Percentiles rank a stretch among this genome's conserved stretches.
These are phyloP conservation scores for Erethizon dorsatum DNA, from an alignment of 2,797 vertebrate species.

Conservation along the genomic window DNA sequence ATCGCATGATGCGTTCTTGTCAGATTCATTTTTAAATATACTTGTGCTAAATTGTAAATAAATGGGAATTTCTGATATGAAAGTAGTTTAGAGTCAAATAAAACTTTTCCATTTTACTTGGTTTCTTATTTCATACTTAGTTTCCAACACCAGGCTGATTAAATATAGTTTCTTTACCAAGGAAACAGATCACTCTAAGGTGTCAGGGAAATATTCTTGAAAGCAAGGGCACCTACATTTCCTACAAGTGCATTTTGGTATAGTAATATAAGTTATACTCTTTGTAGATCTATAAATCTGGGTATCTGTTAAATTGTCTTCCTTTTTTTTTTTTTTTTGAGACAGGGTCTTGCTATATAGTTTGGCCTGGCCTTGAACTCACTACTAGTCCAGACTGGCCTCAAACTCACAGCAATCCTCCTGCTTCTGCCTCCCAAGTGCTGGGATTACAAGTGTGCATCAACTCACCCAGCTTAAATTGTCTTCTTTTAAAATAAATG, in stretches of 20 bases:
- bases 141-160: background rate
- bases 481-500: conserved; percentile 33
- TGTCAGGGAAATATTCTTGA: background rate
- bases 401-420: too few species aligned
- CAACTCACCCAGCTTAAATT: background rate
- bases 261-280: conserved; percentile 52
- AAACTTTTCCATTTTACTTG: conserved; percentile 38
- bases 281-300: conserved; percentile 8
- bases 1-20: background rate
- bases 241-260: background rate
- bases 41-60: background rate
- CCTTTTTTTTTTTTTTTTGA: too few species aligned
- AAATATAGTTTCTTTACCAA: conserved; percentile 26
- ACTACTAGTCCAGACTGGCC: too few species aligned
- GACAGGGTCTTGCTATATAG: too few species aligned
- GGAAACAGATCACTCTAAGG: background rate
- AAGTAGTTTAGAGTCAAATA: background rate
- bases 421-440: too few species aligned
- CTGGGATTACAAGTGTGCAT: too few species aligned
- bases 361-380: too few species aligned
- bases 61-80: background rate
- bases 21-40: conserved; percentile 56
- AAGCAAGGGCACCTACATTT: background rate
- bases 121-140: background rate
- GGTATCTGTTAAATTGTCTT: background rate